A percentile compares a stretch with the other conserved stretches of the same genome.
Evolutionary conservation across 2,797 vertebrate genomes (phyloP).

Genomic region (Enteromius trimaculatus): DNA sequence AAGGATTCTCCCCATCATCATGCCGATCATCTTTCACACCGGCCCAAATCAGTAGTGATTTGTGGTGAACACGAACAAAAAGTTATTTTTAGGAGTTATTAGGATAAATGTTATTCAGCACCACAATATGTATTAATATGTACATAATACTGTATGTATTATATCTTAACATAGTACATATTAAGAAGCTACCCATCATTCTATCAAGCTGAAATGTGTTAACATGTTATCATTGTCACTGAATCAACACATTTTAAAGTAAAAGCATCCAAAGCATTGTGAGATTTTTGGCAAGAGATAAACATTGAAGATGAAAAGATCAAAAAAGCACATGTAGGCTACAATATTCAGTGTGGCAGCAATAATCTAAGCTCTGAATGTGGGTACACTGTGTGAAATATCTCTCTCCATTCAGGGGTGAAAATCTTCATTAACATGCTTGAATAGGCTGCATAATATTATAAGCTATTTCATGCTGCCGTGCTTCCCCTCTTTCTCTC

Average conservation of each 20-base stretch:
- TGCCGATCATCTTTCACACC: background rate
- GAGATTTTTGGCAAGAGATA: background rate
- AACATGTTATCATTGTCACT: background rate
- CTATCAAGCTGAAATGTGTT: background rate
- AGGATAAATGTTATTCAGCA: background rate
- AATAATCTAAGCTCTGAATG: conserved; percentile 19
- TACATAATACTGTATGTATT: background rate
- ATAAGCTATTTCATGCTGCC: conserved; percentile 60
- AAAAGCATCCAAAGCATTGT: background rate
- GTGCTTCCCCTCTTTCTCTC: conserved; percentile 40
- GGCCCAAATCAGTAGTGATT: no score
- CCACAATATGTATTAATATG: background rate
- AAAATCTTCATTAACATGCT: conserved; percentile 55
- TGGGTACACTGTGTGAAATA: conserved; percentile 30
- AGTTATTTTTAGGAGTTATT: background rate
- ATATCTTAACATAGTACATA: background rate
- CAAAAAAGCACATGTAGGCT: conserved; percentile 1
- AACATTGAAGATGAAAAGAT: conserved; percentile 8
- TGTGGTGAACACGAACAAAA: background rate
- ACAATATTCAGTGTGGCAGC: background rate
- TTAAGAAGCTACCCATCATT: background rate
- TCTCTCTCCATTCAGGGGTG: conserved; percentile 25
- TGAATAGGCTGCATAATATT: conserved; percentile 54
- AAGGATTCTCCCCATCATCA: background rate
- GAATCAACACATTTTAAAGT: background rate